Base-by-base conservation (phyloP, 2,888 invertebrate genomes). In the Dione vanillae region DNA sequence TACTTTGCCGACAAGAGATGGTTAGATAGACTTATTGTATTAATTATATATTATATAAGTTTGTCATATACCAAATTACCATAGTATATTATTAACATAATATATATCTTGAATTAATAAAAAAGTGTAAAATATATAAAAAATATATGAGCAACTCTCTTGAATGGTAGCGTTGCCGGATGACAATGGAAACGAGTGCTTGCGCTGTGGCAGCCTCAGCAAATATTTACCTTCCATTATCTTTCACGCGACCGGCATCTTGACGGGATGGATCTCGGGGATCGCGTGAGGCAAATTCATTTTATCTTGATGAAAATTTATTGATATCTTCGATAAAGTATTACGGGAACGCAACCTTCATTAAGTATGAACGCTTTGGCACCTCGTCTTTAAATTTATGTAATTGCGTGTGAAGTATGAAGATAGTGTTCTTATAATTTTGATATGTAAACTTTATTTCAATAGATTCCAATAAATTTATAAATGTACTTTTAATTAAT, bases 221-320 rank as follows among this genome's bases (percentile, higher is more conserved):
- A 82, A 87, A 86, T 88, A 82, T 89, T 89, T 89, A 80, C 82
- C 80, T 83, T 87, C 82, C 84, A 88, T 89, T 88, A 87, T 85
- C 83, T 84, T 80, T 81, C 75, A 78, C 79, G 79, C 78, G 77
- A 78, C 72, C 75, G 71, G 69, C 71, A 74, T 73, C 74, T 71
- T 69, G 74, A 73, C 73, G 73, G 69, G 72, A 75, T 69, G 72
- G 71, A 68, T 66, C 59, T 64, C 64, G 40, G 59, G 67, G 66
- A 72, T 74, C 74, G 75, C 74, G 72, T 72, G 73, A 72, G 56
- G 67, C 66, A 65, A 64, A 71, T 73, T 73, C 73, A 71, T 72
- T 66, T 72, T 71, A 74, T 75, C 75, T 69, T 69, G 72, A 75
- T 75, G 75, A 75, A 71, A 74, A 75, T 75, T 75, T 75, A 74